Base-by-base conservation (phyloP, 2,797 vertebrate species). In the Dallia pectoralis region DNA sequence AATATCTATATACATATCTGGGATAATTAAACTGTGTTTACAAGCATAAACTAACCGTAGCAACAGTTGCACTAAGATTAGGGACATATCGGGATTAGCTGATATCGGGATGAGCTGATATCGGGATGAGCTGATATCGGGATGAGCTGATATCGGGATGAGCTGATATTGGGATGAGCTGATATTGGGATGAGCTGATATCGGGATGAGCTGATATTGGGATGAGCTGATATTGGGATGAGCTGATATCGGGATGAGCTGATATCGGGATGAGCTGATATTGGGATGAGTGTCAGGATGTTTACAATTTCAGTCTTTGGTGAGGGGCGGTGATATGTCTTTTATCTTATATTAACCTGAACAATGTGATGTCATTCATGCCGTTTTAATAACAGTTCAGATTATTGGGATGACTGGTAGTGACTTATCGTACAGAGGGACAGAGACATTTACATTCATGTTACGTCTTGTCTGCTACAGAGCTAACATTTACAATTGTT, bases 401-500 rank as follows among this genome's bases (percentile, higher is more conserved):
- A 83, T 72, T 32, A 15, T 33, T 18, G 30, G 27, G 44, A 67
- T 77, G 47, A 66, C 16, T 22, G 61, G 48, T 53, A 73, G 4
- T 49, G 47, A 64, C 44, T 56, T 61, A 12, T 59, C 73, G 61
- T 73, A 77, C 71, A 77, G 65, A 36, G 70, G 88, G 86, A 87
- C 78, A 81, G 76, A 86, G 88, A 59, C 22, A 59, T 59, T n/a
- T 59, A 59, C 53, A 89, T 83, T 78, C 84, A 88, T 79, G 84
- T 82, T 71, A 87, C 78, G 22, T 66, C 33, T 53, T 51, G 61
- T 88, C 79, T 90, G 92, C 92, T 89, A 92, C 85, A 89, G 86
- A 88, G 82, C 82, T 88, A 86, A 91, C 88, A 85, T 85, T 89
- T 93, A 90, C 88, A 91, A 81, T 84, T 91, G 83, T 86, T 91